Evolutionary conservation across 2,113 vertebrate genomes (phyloP).

Genomic region (Dromiciops gliroides): DNA sequence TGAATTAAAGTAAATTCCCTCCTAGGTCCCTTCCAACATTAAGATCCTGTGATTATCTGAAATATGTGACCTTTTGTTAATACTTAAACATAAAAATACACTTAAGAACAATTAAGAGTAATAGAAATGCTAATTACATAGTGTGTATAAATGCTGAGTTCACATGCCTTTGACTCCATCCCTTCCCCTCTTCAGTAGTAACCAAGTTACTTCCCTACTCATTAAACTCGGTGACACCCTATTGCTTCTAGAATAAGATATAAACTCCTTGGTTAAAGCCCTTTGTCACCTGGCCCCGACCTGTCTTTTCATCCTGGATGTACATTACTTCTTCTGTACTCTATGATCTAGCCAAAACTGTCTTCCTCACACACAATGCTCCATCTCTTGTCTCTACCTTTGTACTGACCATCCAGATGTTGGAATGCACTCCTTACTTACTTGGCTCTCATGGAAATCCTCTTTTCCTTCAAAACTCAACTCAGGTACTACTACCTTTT

Average conservation of each 20-base stretch:
- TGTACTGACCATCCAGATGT: not conserved
- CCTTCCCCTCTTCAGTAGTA: not conserved
- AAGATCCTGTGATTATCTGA: not conserved
- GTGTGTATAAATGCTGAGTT: not conserved
- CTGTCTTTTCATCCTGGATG: not conserved
- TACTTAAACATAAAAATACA: not conserved
- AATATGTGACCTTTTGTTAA: not conserved
- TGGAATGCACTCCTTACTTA: not conserved
- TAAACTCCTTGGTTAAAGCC: not conserved
- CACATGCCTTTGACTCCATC: not conserved
- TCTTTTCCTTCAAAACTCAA: not conserved
- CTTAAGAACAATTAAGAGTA: not conserved
- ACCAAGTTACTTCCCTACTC: not conserved
- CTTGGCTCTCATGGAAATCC: not conserved
- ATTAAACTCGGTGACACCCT: not conserved
- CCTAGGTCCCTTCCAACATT: not conserved
- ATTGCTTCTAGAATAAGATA: not conserved
- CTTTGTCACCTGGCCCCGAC: not conserved
- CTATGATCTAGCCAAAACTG: not conserved
- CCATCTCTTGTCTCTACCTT: not conserved
- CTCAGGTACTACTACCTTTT: not conserved
- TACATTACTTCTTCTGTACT: not conserved
- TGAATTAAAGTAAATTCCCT: not conserved
- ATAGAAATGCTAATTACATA: not conserved
- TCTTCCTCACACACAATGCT: not conserved